These are phyloP conservation scores for Acanthopagrus latus DNA, from an alignment of 2,797 vertebrate species.

Conservation along the genomic window DNA sequence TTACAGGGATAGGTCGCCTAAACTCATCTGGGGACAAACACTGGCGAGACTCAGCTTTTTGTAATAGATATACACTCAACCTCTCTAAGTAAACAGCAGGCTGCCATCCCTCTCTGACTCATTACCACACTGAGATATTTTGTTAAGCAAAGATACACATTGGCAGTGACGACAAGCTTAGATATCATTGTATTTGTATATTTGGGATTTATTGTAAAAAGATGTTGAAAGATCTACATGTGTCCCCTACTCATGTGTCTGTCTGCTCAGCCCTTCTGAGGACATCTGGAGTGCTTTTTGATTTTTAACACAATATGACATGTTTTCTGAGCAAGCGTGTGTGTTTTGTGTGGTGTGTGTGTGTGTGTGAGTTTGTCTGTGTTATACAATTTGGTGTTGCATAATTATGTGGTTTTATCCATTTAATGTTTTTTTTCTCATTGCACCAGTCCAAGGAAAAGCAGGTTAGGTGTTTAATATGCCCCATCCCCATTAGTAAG, in stretches of 20 bases:
- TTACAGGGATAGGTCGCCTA: neutral
- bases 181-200: neutral
- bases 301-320: neutral
- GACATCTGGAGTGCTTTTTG: slow-evolving; percentile 19
- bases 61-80: neutral
- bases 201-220: neutral
- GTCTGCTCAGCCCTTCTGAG: slow-evolving; percentile 1
- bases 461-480: neutral
- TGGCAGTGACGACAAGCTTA: neutral
- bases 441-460: neutral
- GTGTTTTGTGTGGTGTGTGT: neutral
- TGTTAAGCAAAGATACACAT: neutral
- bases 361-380: neutral
- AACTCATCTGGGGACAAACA: neutral
- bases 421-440: neutral
- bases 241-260: neutral
- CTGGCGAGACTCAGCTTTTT: neutral
- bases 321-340: slow-evolving; percentile 18
- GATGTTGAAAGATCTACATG: neutral
- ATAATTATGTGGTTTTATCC: neutral
- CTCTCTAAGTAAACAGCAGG: neutral
- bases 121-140: neutral
- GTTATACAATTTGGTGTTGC: neutral
- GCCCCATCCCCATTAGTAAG: neutral
- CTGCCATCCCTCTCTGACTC: neutral